These are phyloP conservation scores for Azemiops feae DNA, from an alignment of 2,113 vertebrate genomes.

Conservation along the genomic window DNA sequence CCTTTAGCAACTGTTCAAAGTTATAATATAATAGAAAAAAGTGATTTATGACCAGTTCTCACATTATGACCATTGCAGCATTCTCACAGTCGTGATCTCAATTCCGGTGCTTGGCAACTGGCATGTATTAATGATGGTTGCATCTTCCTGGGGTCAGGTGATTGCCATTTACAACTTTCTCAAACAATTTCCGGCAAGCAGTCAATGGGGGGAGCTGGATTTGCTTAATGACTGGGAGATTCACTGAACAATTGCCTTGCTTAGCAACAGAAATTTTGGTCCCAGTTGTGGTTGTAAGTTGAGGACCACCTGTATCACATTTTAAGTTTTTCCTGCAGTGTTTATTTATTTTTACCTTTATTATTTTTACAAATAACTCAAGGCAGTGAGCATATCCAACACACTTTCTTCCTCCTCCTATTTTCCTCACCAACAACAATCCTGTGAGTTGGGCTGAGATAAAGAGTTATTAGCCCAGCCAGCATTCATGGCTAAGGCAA, in stretches of 20 bases:
- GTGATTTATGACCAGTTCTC: background rate
- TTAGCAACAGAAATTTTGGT: background rate
- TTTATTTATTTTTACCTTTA: background rate
- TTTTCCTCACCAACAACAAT: background rate
- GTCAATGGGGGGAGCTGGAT: background rate
- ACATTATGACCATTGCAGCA: background rate
- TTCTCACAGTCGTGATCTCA: background rate
- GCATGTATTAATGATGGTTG: background rate
- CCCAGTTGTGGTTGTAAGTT: background rate
- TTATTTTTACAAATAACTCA: background rate
- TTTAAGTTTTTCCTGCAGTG: background rate
- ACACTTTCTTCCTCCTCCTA: background rate
- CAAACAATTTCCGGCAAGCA: background rate
- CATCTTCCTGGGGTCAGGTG: background rate
- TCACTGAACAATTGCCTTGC: background rate
- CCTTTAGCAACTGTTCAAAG: background rate
- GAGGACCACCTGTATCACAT: background rate
- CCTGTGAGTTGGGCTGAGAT: background rate
- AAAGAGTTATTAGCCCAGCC: background rate
- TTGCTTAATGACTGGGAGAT: background rate
- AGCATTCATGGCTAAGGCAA: background rate
- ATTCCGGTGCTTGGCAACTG: background rate
- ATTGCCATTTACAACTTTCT: background rate
- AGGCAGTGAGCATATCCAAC: background rate
- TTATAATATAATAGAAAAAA: background rate